Conservation (phyloP, 1,140 invertebrate genomes). For the Drosophila guanche region DNA sequence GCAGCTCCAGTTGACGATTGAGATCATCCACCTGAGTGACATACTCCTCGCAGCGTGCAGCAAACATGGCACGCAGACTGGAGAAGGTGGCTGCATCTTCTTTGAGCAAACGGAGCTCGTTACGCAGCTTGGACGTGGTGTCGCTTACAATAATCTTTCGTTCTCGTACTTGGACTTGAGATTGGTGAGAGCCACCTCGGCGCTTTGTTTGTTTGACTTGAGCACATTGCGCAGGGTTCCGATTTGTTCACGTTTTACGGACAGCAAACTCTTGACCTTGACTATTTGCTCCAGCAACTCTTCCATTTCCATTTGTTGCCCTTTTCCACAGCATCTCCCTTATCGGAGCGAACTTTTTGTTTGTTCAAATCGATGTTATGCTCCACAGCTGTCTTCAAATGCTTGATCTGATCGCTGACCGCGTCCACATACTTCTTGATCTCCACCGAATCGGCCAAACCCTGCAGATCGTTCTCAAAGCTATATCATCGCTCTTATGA, state of each 20-base stretch:
- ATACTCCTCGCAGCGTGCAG: constrained; percentile 99
- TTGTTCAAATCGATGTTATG: constrained; percentile 91
- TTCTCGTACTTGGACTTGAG: constrained; percentile 99
- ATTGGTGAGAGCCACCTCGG: constrained; percentile 98
- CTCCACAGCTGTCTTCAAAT: constrained; percentile 94
- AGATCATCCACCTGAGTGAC: constrained; percentile 98
- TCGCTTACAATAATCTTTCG: constrained; percentile 99
- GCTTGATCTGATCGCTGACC: constrained; percentile 96
- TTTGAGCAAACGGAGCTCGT: constrained; percentile 96
- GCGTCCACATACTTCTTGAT: constrained; percentile 93
- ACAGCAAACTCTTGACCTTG: constrained; percentile 94
- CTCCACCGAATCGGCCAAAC: constrained; percentile 91
- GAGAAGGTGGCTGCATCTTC: constrained; percentile 99
- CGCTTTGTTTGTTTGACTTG: constrained; percentile 99
- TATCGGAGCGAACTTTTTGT: constrained; percentile 82
- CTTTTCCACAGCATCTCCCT: constrained; percentile 84
- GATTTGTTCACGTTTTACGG: constrained; percentile 99
- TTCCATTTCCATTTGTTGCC: constrained; percentile 89
- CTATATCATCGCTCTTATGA: constrained; percentile 88
- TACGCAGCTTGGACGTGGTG: constrained; percentile 97
- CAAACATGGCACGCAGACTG: constrained; percentile 99
- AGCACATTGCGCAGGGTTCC: constrained; percentile 98
- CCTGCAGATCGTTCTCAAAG: constrained; percentile 86
- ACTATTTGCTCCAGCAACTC: constrained; percentile 97
- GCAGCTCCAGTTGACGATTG: constrained; percentile 93